Evolutionary conservation across 2,797 vertebrate species (phyloP).

Genomic region (Channallabes apus): DNA sequence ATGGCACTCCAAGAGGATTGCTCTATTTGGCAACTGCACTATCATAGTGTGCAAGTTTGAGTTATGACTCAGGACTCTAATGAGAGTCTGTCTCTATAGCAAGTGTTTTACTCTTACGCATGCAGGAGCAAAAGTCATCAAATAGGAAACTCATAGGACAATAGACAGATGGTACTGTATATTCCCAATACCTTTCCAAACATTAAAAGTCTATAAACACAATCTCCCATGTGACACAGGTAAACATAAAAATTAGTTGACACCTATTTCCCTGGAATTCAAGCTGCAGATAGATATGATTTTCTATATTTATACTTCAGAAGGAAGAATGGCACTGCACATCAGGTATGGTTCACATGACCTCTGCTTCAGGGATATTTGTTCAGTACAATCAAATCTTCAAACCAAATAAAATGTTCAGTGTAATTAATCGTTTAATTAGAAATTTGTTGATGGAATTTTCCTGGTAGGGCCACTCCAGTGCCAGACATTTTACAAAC

Average conservation of each 20-base stretch:
- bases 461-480: neutral
- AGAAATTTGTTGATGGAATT: neutral
- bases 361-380: neutral
- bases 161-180: too few relatives aligned
- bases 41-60: neutral
- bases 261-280: slow-evolving; percentile 14
- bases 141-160: neutral
- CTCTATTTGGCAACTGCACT: neutral
- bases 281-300: slow-evolving; percentile 14
- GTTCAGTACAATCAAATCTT: neutral
- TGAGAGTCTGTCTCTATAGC: too few relatives aligned
- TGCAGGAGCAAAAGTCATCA: neutral
- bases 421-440: neutral
- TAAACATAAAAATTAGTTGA: slow-evolving; percentile 28
- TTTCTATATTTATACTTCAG: neutral
- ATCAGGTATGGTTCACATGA: neutral
- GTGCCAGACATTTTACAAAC: neutral
- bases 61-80: neutral
- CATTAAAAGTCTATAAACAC: neutral
- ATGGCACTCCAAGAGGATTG: neutral
- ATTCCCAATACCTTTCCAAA: neutral
- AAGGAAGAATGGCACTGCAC: neutral
- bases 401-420: neutral
- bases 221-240: neutral
- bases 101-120: neutral